Evolutionary conservation across 2,797 vertebrate species (phyloP).

Genomic region (Sebastes wilsoni): DNA sequence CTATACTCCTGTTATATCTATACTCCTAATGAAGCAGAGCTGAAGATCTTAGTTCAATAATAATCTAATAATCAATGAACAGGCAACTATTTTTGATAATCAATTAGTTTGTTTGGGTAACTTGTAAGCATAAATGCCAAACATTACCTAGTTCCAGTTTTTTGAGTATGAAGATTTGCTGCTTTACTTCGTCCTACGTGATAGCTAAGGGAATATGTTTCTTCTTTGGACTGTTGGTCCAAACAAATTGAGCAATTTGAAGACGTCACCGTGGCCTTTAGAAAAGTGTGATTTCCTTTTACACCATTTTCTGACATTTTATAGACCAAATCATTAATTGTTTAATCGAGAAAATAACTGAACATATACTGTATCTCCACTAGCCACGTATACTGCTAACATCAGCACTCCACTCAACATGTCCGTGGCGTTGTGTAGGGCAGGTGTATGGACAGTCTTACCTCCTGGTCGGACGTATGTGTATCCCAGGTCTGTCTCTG

Average conservation of each 20-base stretch:
- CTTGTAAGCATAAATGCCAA: neutral
- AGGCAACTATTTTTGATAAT: neutral
- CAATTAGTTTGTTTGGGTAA: neutral
- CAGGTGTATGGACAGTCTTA: slow-evolving; percentile 75
- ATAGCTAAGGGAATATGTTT: neutral
- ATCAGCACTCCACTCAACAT: neutral
- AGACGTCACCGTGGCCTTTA: neutral
- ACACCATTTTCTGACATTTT: neutral
- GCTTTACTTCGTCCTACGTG: neutral
- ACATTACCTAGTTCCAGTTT: neutral
- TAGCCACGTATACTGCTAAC: neutral
- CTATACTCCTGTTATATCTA: too few species aligned
- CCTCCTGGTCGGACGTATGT: slow-evolving; percentile 90
- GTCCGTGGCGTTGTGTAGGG: neutral
- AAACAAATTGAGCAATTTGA: neutral
- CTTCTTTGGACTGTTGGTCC: neutral
- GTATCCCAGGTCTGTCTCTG: slow-evolving; percentile 88
- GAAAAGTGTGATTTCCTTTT: neutral
- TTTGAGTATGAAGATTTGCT: neutral
- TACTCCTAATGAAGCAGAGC: too few species aligned
- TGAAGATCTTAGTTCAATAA: too few species aligned
- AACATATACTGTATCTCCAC: neutral
- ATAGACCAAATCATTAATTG: neutral
- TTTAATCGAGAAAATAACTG: neutral
- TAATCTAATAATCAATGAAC: neutral